A percentile compares a stretch with the other conserved stretches of the same genome.
Evolutionary conservation across 2,888 invertebrate species (phyloP).

Genomic region (Diploptera punctata): DNA sequence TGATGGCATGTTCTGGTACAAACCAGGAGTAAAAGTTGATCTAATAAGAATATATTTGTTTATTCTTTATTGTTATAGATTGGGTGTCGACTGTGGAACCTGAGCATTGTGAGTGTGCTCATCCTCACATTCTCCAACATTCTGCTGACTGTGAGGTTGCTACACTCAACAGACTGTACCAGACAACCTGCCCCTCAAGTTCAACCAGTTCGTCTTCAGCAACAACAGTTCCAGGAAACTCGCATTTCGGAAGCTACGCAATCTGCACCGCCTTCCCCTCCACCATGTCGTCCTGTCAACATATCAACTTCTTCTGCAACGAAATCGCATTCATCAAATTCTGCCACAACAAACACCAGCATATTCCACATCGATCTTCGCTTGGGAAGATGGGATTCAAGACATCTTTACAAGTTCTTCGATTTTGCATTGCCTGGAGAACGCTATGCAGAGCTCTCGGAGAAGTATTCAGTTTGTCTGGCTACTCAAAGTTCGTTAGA

Average conservation of each 20-base stretch:
- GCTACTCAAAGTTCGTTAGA: slow-evolving; percentile 90
- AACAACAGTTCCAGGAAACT: slow-evolving; percentile 38
- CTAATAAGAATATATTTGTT: too few species aligned
- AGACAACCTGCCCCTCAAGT: slow-evolving; percentile 29
- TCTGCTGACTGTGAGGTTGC: slow-evolving; percentile 63
- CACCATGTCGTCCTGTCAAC: slow-evolving; percentile 50
- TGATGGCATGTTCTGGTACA: too few species aligned
- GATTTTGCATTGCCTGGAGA: slow-evolving; percentile 71
- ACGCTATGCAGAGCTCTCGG: slow-evolving; percentile 65
- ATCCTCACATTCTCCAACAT: slow-evolving; percentile 70
- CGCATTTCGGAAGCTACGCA: slow-evolving; percentile 40
- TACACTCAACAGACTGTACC: slow-evolving; percentile 57
- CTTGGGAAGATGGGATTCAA: slow-evolving; percentile 77
- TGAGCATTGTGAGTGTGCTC: slow-evolving; percentile 68
- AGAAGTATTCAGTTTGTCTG: slow-evolving; percentile 69
- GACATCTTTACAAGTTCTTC: slow-evolving; percentile 71
- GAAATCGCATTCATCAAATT: slow-evolving; percentile 34
- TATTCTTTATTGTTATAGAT: slow-evolving; percentile 48
- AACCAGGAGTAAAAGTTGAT: too few species aligned
- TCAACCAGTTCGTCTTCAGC: slow-evolving; percentile 37
- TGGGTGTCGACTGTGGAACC: slow-evolving; percentile 70
- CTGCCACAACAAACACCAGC: slow-evolving; percentile 42
- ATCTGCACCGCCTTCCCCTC: slow-evolving; percentile 53
- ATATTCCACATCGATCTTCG: slow-evolving; percentile 65
- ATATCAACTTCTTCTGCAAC: slow-evolving; percentile 5